Conservation (phyloP, 2,888 invertebrate species). For the Matsumyia berberina region DNA sequence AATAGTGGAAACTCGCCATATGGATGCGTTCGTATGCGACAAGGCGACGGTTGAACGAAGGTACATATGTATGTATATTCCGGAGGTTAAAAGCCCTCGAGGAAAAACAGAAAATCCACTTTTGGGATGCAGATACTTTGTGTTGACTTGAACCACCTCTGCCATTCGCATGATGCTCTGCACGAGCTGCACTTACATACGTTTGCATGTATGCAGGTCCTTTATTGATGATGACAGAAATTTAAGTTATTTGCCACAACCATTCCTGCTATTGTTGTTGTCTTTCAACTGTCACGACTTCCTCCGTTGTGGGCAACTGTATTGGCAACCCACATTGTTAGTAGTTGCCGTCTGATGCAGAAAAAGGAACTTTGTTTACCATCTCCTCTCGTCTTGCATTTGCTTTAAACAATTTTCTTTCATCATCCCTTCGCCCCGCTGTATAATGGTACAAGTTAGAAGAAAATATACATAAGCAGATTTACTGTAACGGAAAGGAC, state of each 20-base stretch:
- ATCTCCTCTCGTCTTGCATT: constrained; percentile 2
- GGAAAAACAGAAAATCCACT: constrained; percentile 34
- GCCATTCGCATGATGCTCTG: background rate
- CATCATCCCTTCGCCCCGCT: background rate
- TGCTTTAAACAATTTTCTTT: background rate
- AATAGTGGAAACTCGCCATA: background rate
- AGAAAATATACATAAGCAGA: constrained; percentile 12
- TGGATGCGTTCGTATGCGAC: background rate
- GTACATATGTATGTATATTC: background rate
- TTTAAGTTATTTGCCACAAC: constrained; percentile 48
- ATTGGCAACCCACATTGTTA: constrained; percentile 36
- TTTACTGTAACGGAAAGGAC: constrained; percentile 24
- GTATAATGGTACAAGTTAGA: background rate
- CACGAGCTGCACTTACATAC: background rate
- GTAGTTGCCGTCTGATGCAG: constrained; percentile 31
- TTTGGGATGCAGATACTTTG: constrained; percentile 26
- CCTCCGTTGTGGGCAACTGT: constrained; percentile 20
- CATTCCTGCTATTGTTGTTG: constrained; percentile 28
- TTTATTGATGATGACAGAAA: constrained; percentile 52
- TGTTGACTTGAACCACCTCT: background rate
- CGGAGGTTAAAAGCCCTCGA: constrained; percentile 43
- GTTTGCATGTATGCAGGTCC: background rate
- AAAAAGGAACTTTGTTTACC: constrained; percentile 18
- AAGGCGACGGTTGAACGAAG: background rate
- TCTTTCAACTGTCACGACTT: constrained; percentile 40